These are phyloP conservation scores for Lamellibrachia satsuma DNA, from an alignment of 2,888 invertebrate genomes.

Conservation along the genomic window DNA sequence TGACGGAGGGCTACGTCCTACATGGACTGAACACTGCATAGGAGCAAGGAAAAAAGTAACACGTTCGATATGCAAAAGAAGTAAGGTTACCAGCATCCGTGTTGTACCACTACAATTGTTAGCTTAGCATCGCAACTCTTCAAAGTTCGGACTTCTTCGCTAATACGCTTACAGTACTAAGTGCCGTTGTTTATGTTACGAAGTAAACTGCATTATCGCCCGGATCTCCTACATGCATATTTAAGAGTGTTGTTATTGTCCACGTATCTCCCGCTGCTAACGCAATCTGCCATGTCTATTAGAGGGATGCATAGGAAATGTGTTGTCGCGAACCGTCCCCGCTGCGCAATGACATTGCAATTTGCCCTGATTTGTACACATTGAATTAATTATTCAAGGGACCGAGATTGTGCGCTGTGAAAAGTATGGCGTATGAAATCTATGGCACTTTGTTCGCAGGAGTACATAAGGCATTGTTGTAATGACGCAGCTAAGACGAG, in stretches of 20 bases:
- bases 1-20: too few species aligned
- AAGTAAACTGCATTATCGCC: not conserved
- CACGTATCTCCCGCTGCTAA: not conserved
- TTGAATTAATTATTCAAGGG: not conserved
- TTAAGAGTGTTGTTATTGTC: not conserved
- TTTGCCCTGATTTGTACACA: slow-evolving; percentile 13
- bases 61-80: not conserved
- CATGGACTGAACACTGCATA: too few species aligned
- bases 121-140: not conserved
- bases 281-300: not conserved
- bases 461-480: not conserved
- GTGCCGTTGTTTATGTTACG: slow-evolving; percentile 10
- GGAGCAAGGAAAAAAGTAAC: too few species aligned
- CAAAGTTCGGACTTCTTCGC: not conserved
- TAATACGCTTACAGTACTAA: not conserved
- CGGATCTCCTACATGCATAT: not conserved
- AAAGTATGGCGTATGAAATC: not conserved
- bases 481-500: not conserved
- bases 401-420: not conserved
- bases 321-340: not conserved
- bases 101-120: not conserved
- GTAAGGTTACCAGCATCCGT: not conserved
- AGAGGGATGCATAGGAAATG: not conserved
- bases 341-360: not conserved
- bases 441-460: not conserved